phyloP scores from a whole-genome alignment of 1,140 invertebrate genomes.

The Rhyzopertha dominica region DNA sequence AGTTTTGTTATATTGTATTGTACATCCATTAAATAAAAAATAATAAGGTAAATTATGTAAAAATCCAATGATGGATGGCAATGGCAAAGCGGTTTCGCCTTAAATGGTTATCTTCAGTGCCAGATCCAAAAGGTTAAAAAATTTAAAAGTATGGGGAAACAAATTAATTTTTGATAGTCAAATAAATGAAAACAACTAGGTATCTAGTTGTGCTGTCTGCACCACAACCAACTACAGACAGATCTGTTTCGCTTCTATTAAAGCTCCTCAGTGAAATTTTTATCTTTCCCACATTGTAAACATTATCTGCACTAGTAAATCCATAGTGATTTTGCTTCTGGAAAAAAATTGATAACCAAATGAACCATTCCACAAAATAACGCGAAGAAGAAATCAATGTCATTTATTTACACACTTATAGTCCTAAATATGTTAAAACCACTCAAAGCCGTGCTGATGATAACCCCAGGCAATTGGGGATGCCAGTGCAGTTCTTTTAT shows the following conservation, averaged over 20 bases:
- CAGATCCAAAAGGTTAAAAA: no score
- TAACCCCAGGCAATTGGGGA: slow-evolving; percentile 85
- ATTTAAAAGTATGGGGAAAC: no score
- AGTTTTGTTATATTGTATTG: neutral
- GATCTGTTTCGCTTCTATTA: no score
- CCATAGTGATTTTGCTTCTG: neutral
- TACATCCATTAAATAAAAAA: neutral
- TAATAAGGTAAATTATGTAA: slow-evolving; percentile 2
- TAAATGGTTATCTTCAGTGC: no score
- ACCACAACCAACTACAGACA: no score
- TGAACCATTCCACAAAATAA: slow-evolving; percentile 5
- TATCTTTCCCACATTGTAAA: no score
- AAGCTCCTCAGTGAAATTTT: no score
- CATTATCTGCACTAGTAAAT: slow-evolving; percentile 1
- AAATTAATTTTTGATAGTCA: no score
- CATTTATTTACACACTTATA: slow-evolving; percentile 91
- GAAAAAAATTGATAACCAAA: neutral
- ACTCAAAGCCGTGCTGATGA: slow-evolving; percentile 90
- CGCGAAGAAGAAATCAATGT: slow-evolving; percentile 17
- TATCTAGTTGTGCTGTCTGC: no score
- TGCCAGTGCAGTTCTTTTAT: slow-evolving; percentile 99
- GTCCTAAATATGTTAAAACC: slow-evolving; percentile 98
- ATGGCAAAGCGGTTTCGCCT: slow-evolving; percentile 15
- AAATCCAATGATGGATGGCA: no score
- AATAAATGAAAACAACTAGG: no score